Percentiles rank a stretch among this genome's conserved stretches.
Evolutionary conservation across 1,140 invertebrate genomes (phyloP).

Genomic region (Drosophila athabasca): DNA sequence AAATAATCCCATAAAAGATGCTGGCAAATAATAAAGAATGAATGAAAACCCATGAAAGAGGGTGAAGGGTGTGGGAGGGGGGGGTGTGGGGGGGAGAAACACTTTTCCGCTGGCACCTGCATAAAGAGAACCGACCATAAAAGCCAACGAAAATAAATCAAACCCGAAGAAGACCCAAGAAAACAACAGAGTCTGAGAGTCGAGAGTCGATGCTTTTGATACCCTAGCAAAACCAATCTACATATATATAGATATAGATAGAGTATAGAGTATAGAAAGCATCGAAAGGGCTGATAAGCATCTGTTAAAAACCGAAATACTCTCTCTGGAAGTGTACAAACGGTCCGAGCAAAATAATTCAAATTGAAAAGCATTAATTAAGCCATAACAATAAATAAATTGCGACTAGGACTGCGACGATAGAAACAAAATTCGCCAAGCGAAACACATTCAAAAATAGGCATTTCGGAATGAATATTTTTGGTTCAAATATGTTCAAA

Average conservation of each 20-base stretch:
- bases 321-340: no score
- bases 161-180: slow-evolving; percentile 10
- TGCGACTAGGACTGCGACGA: slow-evolving; percentile 22
- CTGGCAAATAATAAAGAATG: slow-evolving; percentile 34
- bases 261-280: no score
- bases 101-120: slow-evolving; percentile 31
- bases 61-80: no score
- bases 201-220: neutral
- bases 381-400: slow-evolving; percentile 63
- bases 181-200: slow-evolving; percentile 18
- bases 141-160: slow-evolving; percentile 54
- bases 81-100: slow-evolving; percentile 5
- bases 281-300: no score
- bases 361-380: slow-evolving; percentile 64
- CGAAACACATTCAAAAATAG: slow-evolving; percentile 24
- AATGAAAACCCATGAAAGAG: slow-evolving; percentile 4
- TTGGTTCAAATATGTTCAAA: neutral
- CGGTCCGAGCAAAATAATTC: slow-evolving; percentile 1
- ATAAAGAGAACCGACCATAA: slow-evolving; percentile 15
- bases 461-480: slow-evolving; percentile 13
- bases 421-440: slow-evolving; percentile 16
- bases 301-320: no score
- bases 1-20: slow-evolving; percentile 36
- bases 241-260: no score
- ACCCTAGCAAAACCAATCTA: no score